Percentiles rank a stretch among this genome's conserved stretches.
phyloP scores from a whole-genome alignment of 2,888 invertebrate species.

The Apodemia hepburni region DNA sequence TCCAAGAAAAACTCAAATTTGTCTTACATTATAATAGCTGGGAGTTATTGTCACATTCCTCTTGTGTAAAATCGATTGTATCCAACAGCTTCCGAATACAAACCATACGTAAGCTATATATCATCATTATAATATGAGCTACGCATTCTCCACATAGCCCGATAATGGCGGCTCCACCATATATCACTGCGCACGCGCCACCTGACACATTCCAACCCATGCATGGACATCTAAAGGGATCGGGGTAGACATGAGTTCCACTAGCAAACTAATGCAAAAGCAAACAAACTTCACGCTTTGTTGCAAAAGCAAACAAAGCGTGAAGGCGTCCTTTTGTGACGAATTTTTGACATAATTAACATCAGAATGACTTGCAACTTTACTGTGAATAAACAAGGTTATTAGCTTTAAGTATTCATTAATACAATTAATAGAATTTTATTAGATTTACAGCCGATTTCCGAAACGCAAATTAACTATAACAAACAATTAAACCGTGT shows the following conservation, averaged over 20 bases:
- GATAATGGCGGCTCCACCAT: conserved; percentile 25
- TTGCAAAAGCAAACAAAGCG: no score
- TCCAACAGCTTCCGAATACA: conserved; percentile 15
- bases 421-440: no score
- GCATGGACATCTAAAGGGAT: neutral
- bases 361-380: no score
- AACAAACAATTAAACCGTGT: no score
- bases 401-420: no score
- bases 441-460: no score
- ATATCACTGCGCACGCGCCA: conserved; percentile 14
- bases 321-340: no score
- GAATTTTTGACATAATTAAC: no score
- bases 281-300: no score
- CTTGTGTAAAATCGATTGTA: conserved; percentile 14
- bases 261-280: neutral
- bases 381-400: no score
- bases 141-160: conserved; percentile 27
- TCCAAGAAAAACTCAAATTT: neutral
- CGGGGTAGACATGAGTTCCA: neutral
- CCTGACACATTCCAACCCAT: conserved; percentile 6
- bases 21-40: conserved; percentile 1
- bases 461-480: no score
- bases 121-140: conserved; percentile 31
- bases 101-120: conserved; percentile 10
- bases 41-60: conserved; percentile 12